phyloP scores from a whole-genome alignment of 2,797 vertebrate species.

The Macropodus opercularis region DNA sequence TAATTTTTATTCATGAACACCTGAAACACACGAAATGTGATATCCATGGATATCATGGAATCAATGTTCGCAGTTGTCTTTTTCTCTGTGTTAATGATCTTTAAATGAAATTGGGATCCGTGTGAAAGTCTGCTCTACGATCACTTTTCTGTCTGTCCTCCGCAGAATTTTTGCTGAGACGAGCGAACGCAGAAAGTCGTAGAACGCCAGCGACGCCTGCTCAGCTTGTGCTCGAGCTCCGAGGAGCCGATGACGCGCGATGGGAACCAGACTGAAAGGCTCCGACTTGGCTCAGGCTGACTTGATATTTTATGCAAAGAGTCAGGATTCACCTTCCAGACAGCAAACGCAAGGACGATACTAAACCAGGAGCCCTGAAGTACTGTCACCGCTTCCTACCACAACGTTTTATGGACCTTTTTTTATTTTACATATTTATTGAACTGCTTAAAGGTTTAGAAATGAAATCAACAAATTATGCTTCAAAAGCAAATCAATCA shows the following conservation, averaged over 20 bases:
- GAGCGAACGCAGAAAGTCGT: slow-evolving; percentile 7
- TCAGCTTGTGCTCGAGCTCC: too few relatives aligned
- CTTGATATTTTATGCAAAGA: slow-evolving; percentile 17
- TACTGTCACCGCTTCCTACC: background rate
- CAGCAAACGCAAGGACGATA: slow-evolving; percentile 2
- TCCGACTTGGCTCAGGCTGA: background rate
- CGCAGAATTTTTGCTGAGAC: slow-evolving; percentile 67
- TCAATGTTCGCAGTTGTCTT: too few relatives aligned
- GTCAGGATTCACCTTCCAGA: slow-evolving; percentile 16
- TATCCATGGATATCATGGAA: too few relatives aligned
- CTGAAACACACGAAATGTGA: too few relatives aligned
- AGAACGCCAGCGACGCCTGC: slow-evolving; percentile 18
- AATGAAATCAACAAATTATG: background rate
- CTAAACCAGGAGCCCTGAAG: background rate
- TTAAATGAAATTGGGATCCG: background rate
- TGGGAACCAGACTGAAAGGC: slow-evolving; percentile 18
- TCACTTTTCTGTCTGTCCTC: slow-evolving; percentile 26
- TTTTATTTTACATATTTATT: slow-evolving; percentile 6
- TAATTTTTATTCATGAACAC: too few relatives aligned
- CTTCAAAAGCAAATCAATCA: too few relatives aligned
- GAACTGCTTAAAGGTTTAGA: background rate
- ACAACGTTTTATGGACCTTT: background rate
- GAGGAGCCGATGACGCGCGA: background rate
- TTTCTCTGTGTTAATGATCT: too few relatives aligned
- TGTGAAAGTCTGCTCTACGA: background rate